Conservation (phyloP, 92 coral and sea anemone genomes). For the Ricordea florida region DNA sequence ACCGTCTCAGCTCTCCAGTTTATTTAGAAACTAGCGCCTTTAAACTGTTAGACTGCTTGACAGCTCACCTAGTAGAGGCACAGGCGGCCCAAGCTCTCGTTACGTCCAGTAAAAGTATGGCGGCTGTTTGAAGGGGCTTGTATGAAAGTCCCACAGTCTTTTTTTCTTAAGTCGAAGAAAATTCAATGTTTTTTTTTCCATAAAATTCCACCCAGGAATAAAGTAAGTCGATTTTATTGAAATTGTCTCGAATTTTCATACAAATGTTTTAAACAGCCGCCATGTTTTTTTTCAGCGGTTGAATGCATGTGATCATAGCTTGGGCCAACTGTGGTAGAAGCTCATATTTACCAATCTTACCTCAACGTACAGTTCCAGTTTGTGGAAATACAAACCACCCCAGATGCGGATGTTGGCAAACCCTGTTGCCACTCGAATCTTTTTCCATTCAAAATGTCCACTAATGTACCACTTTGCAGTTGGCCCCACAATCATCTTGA, state of each 20-base stretch:
- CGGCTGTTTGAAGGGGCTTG: too few species aligned
- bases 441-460: conserved; percentile 80
- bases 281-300: background rate
- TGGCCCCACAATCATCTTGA: conserved; percentile 89
- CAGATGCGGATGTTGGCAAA: conserved; percentile 67
- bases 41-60: too few species aligned
- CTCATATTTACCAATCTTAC: conserved; percentile 26
- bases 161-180: too few species aligned
- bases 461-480: conserved; percentile 76
- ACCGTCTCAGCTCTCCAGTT: too few species aligned
- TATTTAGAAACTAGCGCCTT: too few species aligned
- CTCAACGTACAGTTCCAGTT: conserved; percentile 83
- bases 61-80: too few species aligned
- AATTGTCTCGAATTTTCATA: background rate
- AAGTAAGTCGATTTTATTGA: too few species aligned
- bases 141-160: too few species aligned
- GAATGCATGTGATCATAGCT: background rate
- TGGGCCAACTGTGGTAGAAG: background rate
- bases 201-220: too few species aligned
- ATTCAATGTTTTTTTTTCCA: too few species aligned
- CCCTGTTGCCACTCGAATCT: conserved; percentile 77
- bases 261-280: background rate
- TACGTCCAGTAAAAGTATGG: too few species aligned
- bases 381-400: conserved; percentile 78
- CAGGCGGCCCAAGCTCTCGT: too few species aligned